A percentile compares a stretch with the other conserved stretches of the same genome.
Evolutionary conservation across 2,888 invertebrate species (phyloP).

Genomic region (Microplitis manilae): DNA sequence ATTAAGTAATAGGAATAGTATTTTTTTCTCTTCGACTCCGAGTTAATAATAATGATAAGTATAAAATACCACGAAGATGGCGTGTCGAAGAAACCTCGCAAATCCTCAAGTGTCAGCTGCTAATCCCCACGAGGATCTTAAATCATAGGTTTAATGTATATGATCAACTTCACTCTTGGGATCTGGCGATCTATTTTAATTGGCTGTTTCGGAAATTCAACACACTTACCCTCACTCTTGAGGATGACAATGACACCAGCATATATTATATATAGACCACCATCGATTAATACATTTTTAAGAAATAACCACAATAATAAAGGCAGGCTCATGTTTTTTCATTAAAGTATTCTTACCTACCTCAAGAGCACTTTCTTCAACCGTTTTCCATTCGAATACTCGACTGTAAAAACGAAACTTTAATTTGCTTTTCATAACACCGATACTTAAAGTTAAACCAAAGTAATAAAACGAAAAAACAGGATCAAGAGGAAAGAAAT

Average conservation of each 20-base stretch:
- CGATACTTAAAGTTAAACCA: conserved; percentile 46
- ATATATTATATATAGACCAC: not conserved
- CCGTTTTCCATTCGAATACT: conserved; percentile 40
- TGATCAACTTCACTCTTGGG: conserved; percentile 10
- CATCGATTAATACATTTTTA: not conserved
- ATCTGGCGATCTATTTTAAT: conserved; percentile 20
- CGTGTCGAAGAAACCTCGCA: not conserved
- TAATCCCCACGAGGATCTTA: conserved; percentile 1
- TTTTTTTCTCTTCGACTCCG: not conserved
- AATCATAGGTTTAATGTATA: conserved; percentile 14
- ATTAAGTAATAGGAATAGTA: too few relatives aligned
- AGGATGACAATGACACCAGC: not conserved
- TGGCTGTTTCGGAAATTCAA: conserved; percentile 4
- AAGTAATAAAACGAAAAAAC: not conserved
- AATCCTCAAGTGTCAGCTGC: not conserved
- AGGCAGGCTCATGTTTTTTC: not conserved
- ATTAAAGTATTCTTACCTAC: not conserved
- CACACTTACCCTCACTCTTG: not conserved
- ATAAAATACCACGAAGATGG: not conserved
- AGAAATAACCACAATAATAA: not conserved
- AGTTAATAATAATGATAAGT: not conserved
- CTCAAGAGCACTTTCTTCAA: conserved; percentile 4
- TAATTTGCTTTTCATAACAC: conserved; percentile 63
- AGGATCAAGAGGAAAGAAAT: conserved; percentile 21
- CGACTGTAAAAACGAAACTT: conserved; percentile 57